Evolutionary conservation across 2,797 vertebrate species (phyloP), one percentile per base, ranked within the genome.

Genomic region (Enteromius trimaculatus): DNA sequence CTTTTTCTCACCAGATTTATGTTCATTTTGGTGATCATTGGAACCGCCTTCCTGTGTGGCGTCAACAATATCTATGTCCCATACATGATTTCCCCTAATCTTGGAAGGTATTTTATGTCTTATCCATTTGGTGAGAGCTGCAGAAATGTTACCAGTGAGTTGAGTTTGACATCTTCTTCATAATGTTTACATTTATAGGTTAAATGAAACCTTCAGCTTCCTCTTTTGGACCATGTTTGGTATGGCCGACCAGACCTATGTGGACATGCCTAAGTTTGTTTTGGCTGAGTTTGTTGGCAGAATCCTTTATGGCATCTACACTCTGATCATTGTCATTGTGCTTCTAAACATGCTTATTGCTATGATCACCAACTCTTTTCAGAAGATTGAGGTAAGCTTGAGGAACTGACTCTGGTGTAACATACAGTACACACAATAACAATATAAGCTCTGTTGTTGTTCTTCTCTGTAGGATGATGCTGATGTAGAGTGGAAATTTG

Each of bases 161-260:
- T 6, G 3, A 49, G 37, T 17, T 42, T 60, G 5, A 23, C 34
- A 79, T 37, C 1, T 44, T 75, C n/a, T 17, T 80, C 29, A 3
- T 44, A 21, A 55, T 55, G 34, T 60, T 72, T 31, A n/a, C 13
- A 34, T 39, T 83, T 74, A 2, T 89, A 97, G 96, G 89, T 96
- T 98, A 85, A 98, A 97, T 0, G 96, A 96, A 91, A 97, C 96
- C 0, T 96, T 98, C 90, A 94, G 93, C 89, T 97, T 97, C 92
- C 93, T 97, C 34, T 98, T 97, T 94, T 97, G 97, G 96, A 97
- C 97, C 58, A 97, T 97, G 96, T 97, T 98, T 16, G 96, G 97
- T 3, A 94, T 96, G 89, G 95, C 94, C 74, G 96, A 96, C 80
- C 95, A 95, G 90, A 92, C 93, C 0, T 95, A 95, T 9, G 96